Conservation (phyloP, 2,888 invertebrate genomes). For the Epistrophe grossulariae region DNA sequence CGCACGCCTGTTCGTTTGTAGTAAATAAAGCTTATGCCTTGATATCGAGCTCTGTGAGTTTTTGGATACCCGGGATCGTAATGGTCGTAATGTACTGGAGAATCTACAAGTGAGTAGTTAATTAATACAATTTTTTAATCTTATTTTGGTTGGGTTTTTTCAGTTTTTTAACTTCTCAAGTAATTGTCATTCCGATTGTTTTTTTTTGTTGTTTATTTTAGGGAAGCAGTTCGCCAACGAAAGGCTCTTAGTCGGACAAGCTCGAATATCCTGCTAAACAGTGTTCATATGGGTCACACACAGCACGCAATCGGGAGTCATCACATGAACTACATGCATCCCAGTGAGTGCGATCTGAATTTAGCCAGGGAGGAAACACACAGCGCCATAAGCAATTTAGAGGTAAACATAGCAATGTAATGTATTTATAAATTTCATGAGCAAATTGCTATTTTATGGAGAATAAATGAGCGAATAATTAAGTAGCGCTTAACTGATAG, state of each 20-base stretch:
- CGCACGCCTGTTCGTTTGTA: constrained; percentile 92
- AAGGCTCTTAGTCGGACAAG: constrained; percentile 93
- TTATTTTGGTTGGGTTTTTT: constrained; percentile 11
- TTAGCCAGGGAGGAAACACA: constrained; percentile 83
- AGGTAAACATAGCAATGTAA: constrained; percentile 79
- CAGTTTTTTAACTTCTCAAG: neutral
- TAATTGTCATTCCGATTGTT: constrained; percentile 20
- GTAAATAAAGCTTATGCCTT: constrained; percentile 94
- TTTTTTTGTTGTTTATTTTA: constrained; percentile 77
- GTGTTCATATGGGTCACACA: constrained; percentile 92
- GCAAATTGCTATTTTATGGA: constrained; percentile 58
- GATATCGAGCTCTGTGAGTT: constrained; percentile 94
- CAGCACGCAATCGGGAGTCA: constrained; percentile 88
- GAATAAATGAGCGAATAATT: constrained; percentile 62
- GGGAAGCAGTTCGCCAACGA: constrained; percentile 92
- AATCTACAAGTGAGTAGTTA: constrained; percentile 86
- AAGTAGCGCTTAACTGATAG: constrained; percentile 70
- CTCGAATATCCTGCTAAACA: constrained; percentile 93
- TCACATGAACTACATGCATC: constrained; percentile 86
- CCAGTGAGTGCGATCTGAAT: constrained; percentile 86
- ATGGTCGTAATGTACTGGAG: constrained; percentile 96
- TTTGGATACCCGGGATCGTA: constrained; percentile 96
- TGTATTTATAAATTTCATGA: constrained; percentile 39
- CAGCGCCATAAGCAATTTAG: constrained; percentile 84
- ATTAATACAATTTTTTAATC: constrained; percentile 35